Evolutionary conservation across 2,797 vertebrate species (phyloP).

Genomic region (Pogoniulus pusillus): DNA sequence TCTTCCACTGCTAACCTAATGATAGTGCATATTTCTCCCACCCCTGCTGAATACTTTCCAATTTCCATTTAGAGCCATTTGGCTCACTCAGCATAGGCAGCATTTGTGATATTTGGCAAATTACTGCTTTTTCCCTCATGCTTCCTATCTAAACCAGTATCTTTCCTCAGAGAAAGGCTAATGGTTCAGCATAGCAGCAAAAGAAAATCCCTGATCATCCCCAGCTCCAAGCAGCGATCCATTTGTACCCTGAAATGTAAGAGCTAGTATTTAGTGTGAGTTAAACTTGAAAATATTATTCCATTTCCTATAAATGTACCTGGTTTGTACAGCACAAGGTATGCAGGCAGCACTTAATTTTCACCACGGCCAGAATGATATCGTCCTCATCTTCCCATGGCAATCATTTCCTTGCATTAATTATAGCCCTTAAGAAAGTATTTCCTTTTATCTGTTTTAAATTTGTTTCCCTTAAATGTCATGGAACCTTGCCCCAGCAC

Average conservation of each 20-base stretch:
- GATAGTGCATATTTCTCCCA: background rate
- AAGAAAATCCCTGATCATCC: background rate
- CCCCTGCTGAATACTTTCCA: background rate
- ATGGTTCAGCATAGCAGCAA: background rate
- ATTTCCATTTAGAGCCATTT: conserved; percentile 31
- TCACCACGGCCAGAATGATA: background rate
- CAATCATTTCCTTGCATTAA: conserved; percentile 21
- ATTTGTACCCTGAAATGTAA: background rate
- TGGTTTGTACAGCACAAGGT: background rate
- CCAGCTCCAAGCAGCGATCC: background rate
- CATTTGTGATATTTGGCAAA: conserved; percentile 56
- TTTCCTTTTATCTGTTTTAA: conserved; percentile 14
- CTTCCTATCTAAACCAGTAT: conserved; percentile 32
- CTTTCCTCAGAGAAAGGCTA: conserved; percentile 24
- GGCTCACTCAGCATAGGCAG: conserved; percentile 1
- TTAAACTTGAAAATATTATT: conserved; percentile 18
- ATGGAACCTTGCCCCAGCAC: background rate
- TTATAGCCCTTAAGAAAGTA: conserved; percentile 30
- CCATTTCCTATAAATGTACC: background rate
- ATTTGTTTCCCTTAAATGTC: conserved; percentile 32
- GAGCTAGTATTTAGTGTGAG: background rate
- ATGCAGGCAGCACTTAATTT: background rate
- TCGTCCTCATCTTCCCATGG: background rate
- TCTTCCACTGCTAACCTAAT: background rate
- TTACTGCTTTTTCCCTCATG: background rate